Conservation (phyloP, 1,140 invertebrate species). For the Sminthurides bifidus region DNA sequence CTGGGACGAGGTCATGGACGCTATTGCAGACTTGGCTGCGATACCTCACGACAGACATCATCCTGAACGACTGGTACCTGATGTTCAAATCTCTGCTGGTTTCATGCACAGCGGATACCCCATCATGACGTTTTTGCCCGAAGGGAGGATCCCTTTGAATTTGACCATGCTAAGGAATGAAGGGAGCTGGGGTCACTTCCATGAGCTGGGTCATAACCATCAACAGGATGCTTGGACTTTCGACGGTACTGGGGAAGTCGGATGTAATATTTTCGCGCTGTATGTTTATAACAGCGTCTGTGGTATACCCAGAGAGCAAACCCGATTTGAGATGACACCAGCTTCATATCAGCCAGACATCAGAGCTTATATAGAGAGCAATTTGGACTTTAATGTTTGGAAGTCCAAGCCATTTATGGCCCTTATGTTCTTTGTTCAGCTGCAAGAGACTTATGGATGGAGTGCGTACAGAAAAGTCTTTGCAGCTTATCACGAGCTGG, state of each 20-base stretch:
- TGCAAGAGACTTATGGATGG: conserved; percentile 17
- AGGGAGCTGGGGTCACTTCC: conserved; percentile 14
- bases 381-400: conserved; percentile 1
- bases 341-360: not conserved
- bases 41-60: conserved; percentile 7
- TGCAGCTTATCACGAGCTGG: not conserved
- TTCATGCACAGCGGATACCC: conserved; percentile 17
- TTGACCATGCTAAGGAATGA: conserved; percentile 1
- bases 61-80: conserved; percentile 10
- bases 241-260: conserved; percentile 6
- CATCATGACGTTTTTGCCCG: conserved; percentile 3
- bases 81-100: conserved; percentile 15
- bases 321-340: not conserved
- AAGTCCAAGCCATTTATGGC: conserved; percentile 5
- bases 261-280: conserved; percentile 13
- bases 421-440: conserved; percentile 12
- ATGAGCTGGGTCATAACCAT: conserved; percentile 23
- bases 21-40: conserved; percentile 14
- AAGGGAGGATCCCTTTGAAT: not conserved
- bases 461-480: conserved; percentile 15
- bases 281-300: conserved; percentile 11
- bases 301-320: not conserved
- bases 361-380: not conserved
- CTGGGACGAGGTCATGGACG: conserved; percentile 21
- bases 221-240: conserved; percentile 16